Conservation (phyloP, 2,113 vertebrate species). For the Pelusios castaneus region DNA sequence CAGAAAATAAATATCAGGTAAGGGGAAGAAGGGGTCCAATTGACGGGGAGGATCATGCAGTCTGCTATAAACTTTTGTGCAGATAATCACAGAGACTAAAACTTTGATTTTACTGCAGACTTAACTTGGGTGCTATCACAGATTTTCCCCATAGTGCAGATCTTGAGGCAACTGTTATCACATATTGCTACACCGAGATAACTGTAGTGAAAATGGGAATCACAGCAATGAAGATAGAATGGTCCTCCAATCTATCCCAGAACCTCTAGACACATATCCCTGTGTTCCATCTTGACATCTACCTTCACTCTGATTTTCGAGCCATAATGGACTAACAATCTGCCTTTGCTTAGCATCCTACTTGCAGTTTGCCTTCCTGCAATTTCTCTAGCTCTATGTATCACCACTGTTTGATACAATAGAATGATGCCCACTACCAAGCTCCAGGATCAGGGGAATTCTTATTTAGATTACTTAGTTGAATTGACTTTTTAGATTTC, state of each 20-base stretch:
- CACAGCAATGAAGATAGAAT: neutral
- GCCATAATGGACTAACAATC: neutral
- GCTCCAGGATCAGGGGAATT: neutral
- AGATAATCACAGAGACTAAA: neutral
- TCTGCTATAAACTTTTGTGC: neutral
- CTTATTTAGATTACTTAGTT: neutral
- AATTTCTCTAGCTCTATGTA: neutral
- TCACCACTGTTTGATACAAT: neutral
- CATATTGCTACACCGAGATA: neutral
- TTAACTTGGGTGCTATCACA: neutral
- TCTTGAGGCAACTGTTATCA: neutral
- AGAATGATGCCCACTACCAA: neutral
- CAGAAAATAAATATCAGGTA: constrained; percentile 12
- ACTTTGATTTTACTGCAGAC: neutral
- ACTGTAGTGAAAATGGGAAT: neutral
- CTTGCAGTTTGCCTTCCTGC: neutral
- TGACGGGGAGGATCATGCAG: neutral
- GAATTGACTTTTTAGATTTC: neutral
- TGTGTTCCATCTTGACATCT: neutral
- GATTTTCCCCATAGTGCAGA: neutral
- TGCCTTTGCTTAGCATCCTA: neutral
- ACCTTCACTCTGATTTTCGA: neutral
- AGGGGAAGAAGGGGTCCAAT: constrained; percentile 1
- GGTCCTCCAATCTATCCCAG: neutral
- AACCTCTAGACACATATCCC: neutral